Percentiles rank a stretch among this genome's conserved stretches.
These are phyloP conservation scores for Hippolais icterina DNA, from an alignment of 2,113 vertebrate genomes.

Conservation along the genomic window DNA sequence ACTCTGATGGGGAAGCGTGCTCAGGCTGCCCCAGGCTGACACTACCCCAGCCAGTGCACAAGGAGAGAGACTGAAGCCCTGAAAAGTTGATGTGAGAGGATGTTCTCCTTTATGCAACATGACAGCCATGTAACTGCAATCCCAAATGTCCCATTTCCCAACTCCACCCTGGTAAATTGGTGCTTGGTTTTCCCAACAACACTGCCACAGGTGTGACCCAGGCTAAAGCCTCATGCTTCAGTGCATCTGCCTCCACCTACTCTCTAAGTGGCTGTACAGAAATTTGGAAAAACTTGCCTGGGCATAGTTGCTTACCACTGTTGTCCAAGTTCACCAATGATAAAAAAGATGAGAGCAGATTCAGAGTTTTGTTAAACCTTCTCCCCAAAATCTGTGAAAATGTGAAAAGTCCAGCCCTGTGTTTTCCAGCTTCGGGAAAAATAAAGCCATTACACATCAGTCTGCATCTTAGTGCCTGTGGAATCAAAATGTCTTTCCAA, in stretches of 20 bases:
- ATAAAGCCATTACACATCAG: background rate
- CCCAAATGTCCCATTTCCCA: background rate
- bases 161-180: background rate
- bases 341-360: background rate
- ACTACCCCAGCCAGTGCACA: background rate
- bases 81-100: background rate
- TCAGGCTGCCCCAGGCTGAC: background rate
- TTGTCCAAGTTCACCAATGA: background rate
- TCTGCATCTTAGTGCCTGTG: background rate
- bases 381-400: background rate
- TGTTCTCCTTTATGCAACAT: background rate
- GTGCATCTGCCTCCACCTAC: background rate
- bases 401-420: background rate
- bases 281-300: background rate
- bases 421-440: background rate
- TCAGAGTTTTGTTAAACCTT: background rate
- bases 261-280: background rate
- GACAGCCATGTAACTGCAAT: background rate
- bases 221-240: background rate
- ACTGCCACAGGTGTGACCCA: background rate
- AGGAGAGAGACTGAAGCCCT: background rate
- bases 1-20: rapidly evolving
- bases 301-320: background rate
- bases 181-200: background rate
- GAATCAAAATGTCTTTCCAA: background rate